Evolutionary conservation across 1,140 invertebrate genomes (phyloP), one percentile per base, ranked within the genome.

Genomic region (Psix sp.): DNA sequence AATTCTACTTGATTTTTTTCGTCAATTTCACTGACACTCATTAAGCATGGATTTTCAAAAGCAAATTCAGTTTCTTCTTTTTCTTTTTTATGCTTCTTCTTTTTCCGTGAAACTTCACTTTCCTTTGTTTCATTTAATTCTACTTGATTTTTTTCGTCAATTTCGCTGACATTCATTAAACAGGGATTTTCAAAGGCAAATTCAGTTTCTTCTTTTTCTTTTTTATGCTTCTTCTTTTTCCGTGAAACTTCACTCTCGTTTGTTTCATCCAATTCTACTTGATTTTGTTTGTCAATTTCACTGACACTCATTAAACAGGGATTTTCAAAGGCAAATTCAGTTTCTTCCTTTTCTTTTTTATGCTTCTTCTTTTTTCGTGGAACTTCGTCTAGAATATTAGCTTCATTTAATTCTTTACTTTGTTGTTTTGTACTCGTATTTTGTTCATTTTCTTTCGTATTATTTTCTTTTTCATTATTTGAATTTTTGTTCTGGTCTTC

Each of bases 181-280:
- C 57, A 72, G 14, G 51, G 54, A 68, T 77, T 80, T 20, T 75
- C 76, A 29, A 73, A 76, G 0, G 33, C 71, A 51, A 63, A 72
- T 16, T 52, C 45, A 10, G 26, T 13, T 59, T 18, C 1, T 7
- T 39, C 18, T 59, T 39, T 15, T 15, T 29, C 26, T 46, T 39
- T 45, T 31, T 52, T 36, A 11, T 40, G 20, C 16, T 52, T 52
- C 15, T 52, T 52, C 7, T 35, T 39, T 39, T 15, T 52, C 20
- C 26, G 26, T 24, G 36, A 3, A 4, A 10, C 18, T 43, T 43
- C 15, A 13, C 2, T 43, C 11, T 43, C 13, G 6, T 5, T 7
- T 24, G 24, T 11, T 7, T 40, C 24, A 48, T 31, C 36, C 13
- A 1, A 31, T 13, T 42, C 24, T n/a, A n/a, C n/a, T n/a, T n/a